Conservation (phyloP, 1,140 invertebrate genomes). For the Panonychus citri region DNA sequence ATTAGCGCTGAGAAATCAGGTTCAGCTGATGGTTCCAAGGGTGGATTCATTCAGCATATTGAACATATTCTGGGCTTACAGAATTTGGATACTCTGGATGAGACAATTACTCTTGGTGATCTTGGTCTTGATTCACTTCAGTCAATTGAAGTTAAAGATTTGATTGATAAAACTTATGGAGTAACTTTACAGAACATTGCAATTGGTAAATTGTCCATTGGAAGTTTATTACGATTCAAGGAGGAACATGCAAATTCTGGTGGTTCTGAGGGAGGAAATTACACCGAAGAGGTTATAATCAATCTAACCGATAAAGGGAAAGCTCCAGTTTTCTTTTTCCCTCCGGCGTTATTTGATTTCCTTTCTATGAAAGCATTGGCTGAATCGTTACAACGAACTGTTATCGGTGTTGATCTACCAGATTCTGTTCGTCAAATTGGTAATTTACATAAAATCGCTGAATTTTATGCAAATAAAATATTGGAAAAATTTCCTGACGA, state of each 20-base stretch:
- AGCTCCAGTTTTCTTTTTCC: conserved; percentile 44
- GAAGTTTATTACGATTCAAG: background rate
- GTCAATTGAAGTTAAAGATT: conserved; percentile 72
- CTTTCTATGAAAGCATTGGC: conserved; percentile 41
- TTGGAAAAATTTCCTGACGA: background rate
- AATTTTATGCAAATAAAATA: conserved; percentile 40
- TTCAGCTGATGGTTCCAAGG: background rate
- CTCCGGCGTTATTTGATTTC: conserved; percentile 71
- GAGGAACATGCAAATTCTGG: background rate
- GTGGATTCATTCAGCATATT: background rate
- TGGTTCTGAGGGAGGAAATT: no score
- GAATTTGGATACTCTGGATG: conserved; percentile 58
- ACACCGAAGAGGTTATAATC: background rate
- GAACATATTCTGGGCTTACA: conserved; percentile 42
- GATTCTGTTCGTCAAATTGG: conserved; percentile 31
- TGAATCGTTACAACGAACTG: conserved; percentile 40
- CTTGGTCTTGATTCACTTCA: conserved; percentile 81
- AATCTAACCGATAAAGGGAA: conserved; percentile 3
- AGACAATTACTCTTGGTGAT: conserved; percentile 38
- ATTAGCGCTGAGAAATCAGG: background rate
- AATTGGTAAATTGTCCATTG: background rate
- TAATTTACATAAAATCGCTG: conserved; percentile 45
- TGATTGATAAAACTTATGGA: conserved; percentile 5
- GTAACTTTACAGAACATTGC: background rate
- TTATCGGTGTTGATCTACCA: conserved; percentile 74